Conservation (phyloP, 2,797 vertebrate genomes). For the Clarias fuscus region DNA sequence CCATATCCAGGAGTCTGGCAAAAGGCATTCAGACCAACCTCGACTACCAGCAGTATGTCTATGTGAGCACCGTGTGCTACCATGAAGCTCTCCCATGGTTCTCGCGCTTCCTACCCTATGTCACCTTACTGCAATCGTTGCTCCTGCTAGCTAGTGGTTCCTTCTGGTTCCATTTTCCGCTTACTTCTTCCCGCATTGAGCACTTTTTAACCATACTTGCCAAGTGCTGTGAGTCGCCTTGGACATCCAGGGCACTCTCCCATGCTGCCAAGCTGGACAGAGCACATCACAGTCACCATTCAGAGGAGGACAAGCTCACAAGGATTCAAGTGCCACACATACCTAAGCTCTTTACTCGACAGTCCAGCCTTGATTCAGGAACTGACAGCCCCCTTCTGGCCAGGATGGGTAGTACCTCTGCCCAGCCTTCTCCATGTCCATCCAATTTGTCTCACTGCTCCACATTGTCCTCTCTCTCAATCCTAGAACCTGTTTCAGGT, state of each 20-base stretch:
- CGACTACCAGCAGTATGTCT: constrained; percentile 81
- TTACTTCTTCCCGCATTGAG: constrained; percentile 81
- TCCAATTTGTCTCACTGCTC: constrained; percentile 64
- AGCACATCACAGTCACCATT: constrained; percentile 24
- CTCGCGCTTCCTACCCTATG: constrained; percentile 80
- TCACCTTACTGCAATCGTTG: constrained; percentile 77
- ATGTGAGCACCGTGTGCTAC: constrained; percentile 82
- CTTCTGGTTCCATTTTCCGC: constrained; percentile 85
- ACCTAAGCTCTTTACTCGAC: constrained; percentile 36
- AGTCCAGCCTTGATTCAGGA: constrained; percentile 64
- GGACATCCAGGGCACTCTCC: constrained; percentile 80
- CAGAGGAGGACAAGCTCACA: constrained; percentile 44
- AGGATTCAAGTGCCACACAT: constrained; percentile 21
- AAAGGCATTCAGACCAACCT: constrained; percentile 70
- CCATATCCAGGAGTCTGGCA: constrained; percentile 34
- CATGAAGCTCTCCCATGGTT: constrained; percentile 78
- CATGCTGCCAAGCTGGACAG: constrained; percentile 74
- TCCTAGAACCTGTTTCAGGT: constrained; percentile 33
- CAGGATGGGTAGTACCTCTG: constrained; percentile 51
- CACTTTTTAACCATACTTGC: constrained; percentile 79
- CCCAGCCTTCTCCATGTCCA: constrained; percentile 66
- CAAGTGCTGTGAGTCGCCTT: constrained; percentile 83
- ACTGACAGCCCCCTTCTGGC: constrained; percentile 68
- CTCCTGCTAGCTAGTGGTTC: constrained; percentile 78
- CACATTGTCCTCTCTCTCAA: constrained; percentile 55